Percentiles rank a stretch among this genome's conserved stretches.
Evolutionary conservation across 2,888 invertebrate genomes (phyloP).

Genomic region (Rhagonycha lutea): DNA sequence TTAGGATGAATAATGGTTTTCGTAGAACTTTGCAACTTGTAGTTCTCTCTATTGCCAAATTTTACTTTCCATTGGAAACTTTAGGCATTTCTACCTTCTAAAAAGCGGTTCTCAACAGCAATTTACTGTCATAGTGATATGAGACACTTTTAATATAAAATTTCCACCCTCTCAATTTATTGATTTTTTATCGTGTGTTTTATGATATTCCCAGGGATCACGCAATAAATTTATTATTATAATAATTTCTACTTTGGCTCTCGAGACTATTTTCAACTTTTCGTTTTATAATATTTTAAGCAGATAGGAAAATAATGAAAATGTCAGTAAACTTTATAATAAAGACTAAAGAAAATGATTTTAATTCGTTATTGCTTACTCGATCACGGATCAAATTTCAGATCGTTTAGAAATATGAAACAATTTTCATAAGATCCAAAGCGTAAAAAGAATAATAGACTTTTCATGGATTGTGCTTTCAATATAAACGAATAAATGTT

Average conservation of each 20-base stretch:
- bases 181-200: background rate
- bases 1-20: constrained; percentile 13
- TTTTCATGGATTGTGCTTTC: background rate
- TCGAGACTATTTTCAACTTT: background rate
- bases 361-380: background rate
- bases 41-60: constrained; percentile 15
- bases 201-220: background rate
- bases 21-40: constrained; percentile 8
- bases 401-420: background rate
- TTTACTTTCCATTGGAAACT: constrained; percentile 8
- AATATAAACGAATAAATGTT: background rate
- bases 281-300: background rate
- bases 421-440: background rate
- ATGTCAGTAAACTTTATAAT: background rate
- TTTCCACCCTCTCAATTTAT: background rate
- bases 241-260: background rate
- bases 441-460: background rate
- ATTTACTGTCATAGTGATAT: constrained; percentile 14
- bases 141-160: constrained; percentile 13
- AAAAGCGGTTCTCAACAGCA: constrained; percentile 16
- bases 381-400: background rate
- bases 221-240: background rate
- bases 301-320: background rate
- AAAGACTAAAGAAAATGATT: background rate
- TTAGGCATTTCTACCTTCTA: constrained; percentile 11